Base-by-base conservation (phyloP, 2,888 invertebrate genomes). In the Catocala fraxini region DNA sequence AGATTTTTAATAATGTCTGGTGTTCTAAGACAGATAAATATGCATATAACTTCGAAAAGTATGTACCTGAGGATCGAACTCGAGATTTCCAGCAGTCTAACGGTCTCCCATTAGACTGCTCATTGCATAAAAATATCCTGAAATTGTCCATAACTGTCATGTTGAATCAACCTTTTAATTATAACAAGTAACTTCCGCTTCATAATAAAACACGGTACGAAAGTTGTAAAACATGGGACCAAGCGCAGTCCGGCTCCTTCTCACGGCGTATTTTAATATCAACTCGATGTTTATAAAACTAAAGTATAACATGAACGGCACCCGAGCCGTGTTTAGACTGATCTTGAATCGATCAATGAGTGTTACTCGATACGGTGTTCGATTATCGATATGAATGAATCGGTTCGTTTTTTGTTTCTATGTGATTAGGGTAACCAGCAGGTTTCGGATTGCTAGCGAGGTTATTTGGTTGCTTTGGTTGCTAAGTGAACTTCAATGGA, bases 291-390 rank as follows among this genome's bases (percentile, higher is more conserved):
- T 91, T 91, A 89, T 84, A 88, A 77, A 84, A 79, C 71, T 75
- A 76, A 84, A 82, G 79, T 85, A 87, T 83, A 90, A 90, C 89
- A 90, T 68, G 76, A 73, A 80, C 80, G 74, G 84, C 85, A 91
- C 83, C 66, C 61, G 92, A 92, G 59, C 74, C 79, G 67, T 93
- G 93, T 93, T 93, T 92, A 91, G 93, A 89, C 93, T 92, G 90
- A 92, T 91, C 89, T 62, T 88, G 63, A 55, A 58, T 79, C 82
- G 78, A 75, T 91, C 86, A 92, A 92, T 92, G 92, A 85, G 71
- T 79, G 90, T 77, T 87, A 91, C 83, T 65, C 59, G 88, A 90
- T 63, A 6, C 73, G 68, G 56, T 61, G 68, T 73, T 70, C 72
- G 74, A 78, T 73, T 74, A 67, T 71, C 63, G 68, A 67, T 67